Evolutionary conservation across 2,113 vertebrate species (phyloP), one percentile per base, ranked within the genome.

Genomic region (Monarcha castaneiventris): DNA sequence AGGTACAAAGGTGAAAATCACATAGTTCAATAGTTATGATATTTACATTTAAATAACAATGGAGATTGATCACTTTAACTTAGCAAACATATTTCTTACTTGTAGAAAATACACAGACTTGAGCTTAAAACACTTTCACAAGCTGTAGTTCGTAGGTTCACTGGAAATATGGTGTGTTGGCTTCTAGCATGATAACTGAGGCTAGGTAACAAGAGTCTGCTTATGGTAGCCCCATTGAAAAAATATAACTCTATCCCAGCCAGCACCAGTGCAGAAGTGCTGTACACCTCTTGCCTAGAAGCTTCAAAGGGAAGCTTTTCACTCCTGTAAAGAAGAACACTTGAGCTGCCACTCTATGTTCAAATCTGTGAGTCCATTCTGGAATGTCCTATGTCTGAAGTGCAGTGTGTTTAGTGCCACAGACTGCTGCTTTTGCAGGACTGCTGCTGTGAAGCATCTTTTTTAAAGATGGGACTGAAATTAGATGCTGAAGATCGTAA

Each of bases 1-100:
- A 18, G 14, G 20, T 56, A 35, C 7, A 49, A 33, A 66, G 10
- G 22, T 82, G 29, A 75, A 87, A 85, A 46, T 33, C 33, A 7
- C 7, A 1, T 59, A 22, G 13, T 54, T 91, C 8, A n/a, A 7
- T 54, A 49, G 22, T 56, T 56, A 39, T 0, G 0, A 20, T 68
- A 37, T n/a, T 87, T 66, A 29, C 3, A 17, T 48, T 61, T 77
- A 62, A 44, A 16, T 67, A 35, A 62, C 22, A 83, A 30, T 23
- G 13, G 18, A 77, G 14, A 62, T 22, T 11, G 18, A 16, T 68
- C 23, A 19, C 25, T 78, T 52, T 25, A 46, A 54, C 8, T 59
- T 77, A n/a, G 7, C 12, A 87, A 67, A 52, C 3, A 7, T 39
- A 16, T 52, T 68, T 61, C 12, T 68, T 39, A 23, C 20, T 23